phyloP scores from a whole-genome alignment of 2,113 vertebrate genomes.

The Plestiodon gilberti region DNA sequence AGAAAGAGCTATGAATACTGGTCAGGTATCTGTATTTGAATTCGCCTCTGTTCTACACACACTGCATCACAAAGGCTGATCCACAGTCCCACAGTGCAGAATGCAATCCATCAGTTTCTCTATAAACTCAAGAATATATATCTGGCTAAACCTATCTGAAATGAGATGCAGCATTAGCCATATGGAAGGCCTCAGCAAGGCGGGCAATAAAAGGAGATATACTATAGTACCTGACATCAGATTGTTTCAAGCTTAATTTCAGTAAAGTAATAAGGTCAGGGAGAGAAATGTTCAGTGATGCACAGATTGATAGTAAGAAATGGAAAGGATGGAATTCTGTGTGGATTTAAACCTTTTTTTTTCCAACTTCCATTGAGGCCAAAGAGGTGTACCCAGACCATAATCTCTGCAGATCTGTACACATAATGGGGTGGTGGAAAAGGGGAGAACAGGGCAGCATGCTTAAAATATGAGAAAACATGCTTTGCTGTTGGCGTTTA shows the following conservation, averaged over 20 bases:
- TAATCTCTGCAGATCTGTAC: slow-evolving; percentile 67
- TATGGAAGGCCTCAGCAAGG: slow-evolving; percentile 76
- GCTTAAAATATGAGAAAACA: slow-evolving; percentile 58
- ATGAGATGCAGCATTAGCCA: slow-evolving; percentile 81
- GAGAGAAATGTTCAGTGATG: slow-evolving; percentile 76
- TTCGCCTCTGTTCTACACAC: slow-evolving; percentile 77
- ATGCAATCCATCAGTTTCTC: slow-evolving; percentile 81
- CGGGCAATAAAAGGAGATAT: slow-evolving; percentile 85
- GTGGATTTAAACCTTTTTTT: slow-evolving; percentile 66
- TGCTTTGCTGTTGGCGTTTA: slow-evolving; percentile 57
- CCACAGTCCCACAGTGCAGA: slow-evolving; percentile 66
- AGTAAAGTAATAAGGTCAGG: slow-evolving; percentile 84
- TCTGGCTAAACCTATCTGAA: slow-evolving; percentile 79
- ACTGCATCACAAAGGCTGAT: slow-evolving; percentile 66
- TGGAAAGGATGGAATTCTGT: slow-evolving; percentile 56
- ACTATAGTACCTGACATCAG: slow-evolving; percentile 79
- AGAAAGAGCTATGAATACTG: slow-evolving; percentile 73
- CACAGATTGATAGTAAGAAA: slow-evolving; percentile 79
- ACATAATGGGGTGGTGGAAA: slow-evolving; percentile 16
- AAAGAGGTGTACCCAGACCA: slow-evolving; percentile 52
- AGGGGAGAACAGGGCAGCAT: slow-evolving; percentile 3
- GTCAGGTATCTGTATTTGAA: slow-evolving; percentile 65
- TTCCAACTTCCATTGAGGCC: slow-evolving; percentile 63
- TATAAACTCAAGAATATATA: slow-evolving; percentile 82
- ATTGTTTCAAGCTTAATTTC: slow-evolving; percentile 87